Conservation (phyloP, 2,888 invertebrate genomes). For the Morinoia aosen region DNA sequence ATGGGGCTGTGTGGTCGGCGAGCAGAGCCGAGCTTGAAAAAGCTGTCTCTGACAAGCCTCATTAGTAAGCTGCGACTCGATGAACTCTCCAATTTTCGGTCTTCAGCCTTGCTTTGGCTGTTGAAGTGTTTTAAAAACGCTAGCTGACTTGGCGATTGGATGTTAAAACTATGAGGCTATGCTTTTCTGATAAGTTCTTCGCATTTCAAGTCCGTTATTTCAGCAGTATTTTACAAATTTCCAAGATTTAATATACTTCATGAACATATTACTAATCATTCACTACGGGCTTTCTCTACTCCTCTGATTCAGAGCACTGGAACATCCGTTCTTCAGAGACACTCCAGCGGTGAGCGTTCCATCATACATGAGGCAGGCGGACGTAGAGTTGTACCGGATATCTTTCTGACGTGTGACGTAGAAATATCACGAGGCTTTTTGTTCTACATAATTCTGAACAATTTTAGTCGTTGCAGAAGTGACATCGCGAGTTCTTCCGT, state of each 20-base stretch:
- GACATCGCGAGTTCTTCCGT: too few species aligned
- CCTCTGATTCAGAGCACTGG: background rate
- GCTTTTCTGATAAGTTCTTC: background rate
- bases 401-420: background rate
- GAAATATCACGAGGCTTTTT: background rate
- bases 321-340: background rate
- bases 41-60: background rate
- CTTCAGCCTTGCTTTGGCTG: background rate
- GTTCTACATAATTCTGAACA: too few species aligned
- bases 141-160: background rate
- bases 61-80: background rate
- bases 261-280: too few species aligned
- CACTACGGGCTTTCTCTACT: background rate
- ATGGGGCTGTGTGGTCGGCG: background rate
- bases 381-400: background rate
- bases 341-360: background rate
- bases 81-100: background rate
- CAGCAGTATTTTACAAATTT: background rate
- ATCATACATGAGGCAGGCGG: background rate
- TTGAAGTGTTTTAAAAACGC: background rate
- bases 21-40: background rate
- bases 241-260: background rate
- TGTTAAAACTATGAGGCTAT: background rate
- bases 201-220: background rate
- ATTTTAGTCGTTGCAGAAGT: too few species aligned